Percentiles rank a stretch among this genome's conserved stretches.
Conservation (phyloP, 1,140 invertebrate genomes). For the Homarus americanus region DNA sequence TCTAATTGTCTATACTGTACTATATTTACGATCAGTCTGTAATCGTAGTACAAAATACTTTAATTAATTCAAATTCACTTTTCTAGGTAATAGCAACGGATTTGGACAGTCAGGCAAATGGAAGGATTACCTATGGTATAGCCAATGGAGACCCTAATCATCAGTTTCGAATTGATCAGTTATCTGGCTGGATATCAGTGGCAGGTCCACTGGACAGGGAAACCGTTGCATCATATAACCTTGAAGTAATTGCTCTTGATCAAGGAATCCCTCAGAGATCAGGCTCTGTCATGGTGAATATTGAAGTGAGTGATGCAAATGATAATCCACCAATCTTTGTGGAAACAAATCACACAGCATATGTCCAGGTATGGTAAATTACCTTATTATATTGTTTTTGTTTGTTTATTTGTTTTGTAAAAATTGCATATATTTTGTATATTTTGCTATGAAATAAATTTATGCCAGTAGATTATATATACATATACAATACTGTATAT, state of each 20-base stretch:
- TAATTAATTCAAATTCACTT: constrained; percentile 9
- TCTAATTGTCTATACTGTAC: no score
- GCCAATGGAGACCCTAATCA: constrained; percentile 87
- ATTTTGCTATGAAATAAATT: no score
- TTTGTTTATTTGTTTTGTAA: no score
- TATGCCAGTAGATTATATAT: no score
- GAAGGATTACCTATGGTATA: constrained; percentile 87
- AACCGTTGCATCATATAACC: constrained; percentile 85
- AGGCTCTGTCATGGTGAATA: constrained; percentile 86
- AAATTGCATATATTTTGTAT: no score
- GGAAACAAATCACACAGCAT: constrained; percentile 87
- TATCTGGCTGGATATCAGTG: constrained; percentile 89
- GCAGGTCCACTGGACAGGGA: constrained; percentile 89
- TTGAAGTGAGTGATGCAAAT: constrained; percentile 92
- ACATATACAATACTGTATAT: no score
- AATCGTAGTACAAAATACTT: no score
- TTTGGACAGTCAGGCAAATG: constrained; percentile 89
- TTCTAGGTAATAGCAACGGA: constrained; percentile 86
- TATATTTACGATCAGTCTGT: no score
- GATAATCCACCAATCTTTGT: constrained; percentile 92
- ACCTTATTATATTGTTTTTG: background rate
- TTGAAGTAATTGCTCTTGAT: constrained; percentile 90
- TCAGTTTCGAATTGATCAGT: constrained; percentile 88
- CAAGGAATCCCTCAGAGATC: constrained; percentile 87
- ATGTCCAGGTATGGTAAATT: constrained; percentile 82